Percentiles rank a stretch among this genome's conserved stretches.
Conservation (phyloP, 2,113 vertebrate species). For the Meles meles region DNA sequence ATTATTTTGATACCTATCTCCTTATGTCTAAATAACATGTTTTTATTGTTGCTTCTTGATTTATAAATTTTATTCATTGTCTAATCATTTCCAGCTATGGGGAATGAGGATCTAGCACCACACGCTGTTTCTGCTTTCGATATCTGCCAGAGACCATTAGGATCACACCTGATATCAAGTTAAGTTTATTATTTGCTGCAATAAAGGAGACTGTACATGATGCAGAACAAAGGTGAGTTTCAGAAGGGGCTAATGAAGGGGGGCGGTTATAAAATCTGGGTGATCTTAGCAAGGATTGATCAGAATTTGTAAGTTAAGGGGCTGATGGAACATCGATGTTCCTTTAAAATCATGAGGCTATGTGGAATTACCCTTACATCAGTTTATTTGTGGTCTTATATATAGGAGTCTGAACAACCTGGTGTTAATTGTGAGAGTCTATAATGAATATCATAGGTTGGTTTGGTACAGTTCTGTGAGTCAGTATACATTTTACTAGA, state of each 20-base stretch:
- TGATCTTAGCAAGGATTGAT: neutral
- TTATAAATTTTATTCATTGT: neutral
- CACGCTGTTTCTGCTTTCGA: neutral
- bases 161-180: neutral
- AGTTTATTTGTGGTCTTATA: neutral
- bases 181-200: neutral
- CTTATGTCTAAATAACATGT: neutral
- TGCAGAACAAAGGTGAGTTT: neutral
- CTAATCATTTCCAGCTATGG: neutral
- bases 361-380: neutral
- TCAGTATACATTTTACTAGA: neutral
- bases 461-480: neutral
- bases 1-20: neutral
- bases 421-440: neutral
- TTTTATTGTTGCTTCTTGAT: neutral
- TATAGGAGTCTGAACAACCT: neutral
- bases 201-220: neutral
- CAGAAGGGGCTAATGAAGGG: neutral
- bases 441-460: neutral
- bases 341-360: too few species aligned
- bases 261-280: neutral
- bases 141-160: neutral
- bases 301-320: neutral
- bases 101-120: neutral
- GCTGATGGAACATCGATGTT: neutral